Base-by-base conservation (phyloP, 1,140 invertebrate genomes). In the Drosophila seguyi region DNA sequence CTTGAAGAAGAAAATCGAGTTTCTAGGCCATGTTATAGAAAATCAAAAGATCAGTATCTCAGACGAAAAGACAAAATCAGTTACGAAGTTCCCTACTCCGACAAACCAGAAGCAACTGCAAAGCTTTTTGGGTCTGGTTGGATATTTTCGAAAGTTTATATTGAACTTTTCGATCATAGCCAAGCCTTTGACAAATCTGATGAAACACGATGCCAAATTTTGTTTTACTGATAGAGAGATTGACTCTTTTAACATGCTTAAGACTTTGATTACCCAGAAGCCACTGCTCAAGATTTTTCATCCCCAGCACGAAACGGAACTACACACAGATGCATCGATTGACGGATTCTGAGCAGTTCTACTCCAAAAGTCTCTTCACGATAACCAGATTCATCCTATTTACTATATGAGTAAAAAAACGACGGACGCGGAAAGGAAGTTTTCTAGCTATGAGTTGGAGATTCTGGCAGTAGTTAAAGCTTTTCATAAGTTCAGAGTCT, bases 271-370 rank as follows among this genome's bases (percentile, higher is more conserved):
- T n/a, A n/a, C n/a, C n/a, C n/a, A n/a, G n/a, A n/a, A 48, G 27
- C n/a, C 7, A 1, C 11, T 55, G 31, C 31, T 55, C 7, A 55
- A 56, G 20, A 39, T 25, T 25, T 56, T 50, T 6, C 22, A 66
- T n/a, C 22, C 20, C 3, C 50, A 36, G 14, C 31, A 66, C 14
- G 62, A 58, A 36, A 58, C 53, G 8, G 41, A 66, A 22, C 18
- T 57, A 20, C 62, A 66, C 13, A 47, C 53, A 45, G 62, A 57
- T 41, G 61, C 38, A 1, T 56, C 38, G 11, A 42, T 63, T 13
- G 38, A 63, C 39, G 60, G 50, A 20, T 63, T 53, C 3, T 44
- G 41, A 57, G 38, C 38, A 57, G 44, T 61, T 27, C 4, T 44
- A n/a, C 38, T 41, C 6, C 38, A 39, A 39, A 39, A 39, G 8